Evolutionary conservation across 2,797 vertebrate genomes (phyloP).

Genomic region (Vespertilio murinus): DNA sequence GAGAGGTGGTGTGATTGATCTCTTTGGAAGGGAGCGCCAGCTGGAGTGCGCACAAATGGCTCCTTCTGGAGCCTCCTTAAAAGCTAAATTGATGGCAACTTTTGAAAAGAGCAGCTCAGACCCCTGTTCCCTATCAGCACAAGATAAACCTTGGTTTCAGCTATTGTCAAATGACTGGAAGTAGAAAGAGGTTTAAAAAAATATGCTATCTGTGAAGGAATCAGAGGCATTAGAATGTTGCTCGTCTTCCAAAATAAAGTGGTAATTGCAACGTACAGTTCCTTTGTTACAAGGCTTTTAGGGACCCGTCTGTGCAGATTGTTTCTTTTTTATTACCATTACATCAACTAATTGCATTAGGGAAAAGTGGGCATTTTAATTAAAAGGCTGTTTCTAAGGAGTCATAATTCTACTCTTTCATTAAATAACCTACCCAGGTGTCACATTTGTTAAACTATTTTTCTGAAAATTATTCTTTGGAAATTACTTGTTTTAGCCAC

Average conservation of each 20-base stretch:
- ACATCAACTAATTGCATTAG: slow-evolving; percentile 63
- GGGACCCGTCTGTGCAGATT: slow-evolving; percentile 59
- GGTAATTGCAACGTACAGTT: slow-evolving; percentile 66
- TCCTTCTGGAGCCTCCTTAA: slow-evolving; percentile 83
- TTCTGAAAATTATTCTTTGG: slow-evolving; percentile 51
- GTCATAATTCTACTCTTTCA: slow-evolving; percentile 51
- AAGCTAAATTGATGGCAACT: slow-evolving; percentile 83
- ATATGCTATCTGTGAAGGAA: slow-evolving; percentile 67
- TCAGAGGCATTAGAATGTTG: slow-evolving; percentile 71
- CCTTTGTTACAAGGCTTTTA: slow-evolving; percentile 65
- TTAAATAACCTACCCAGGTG: slow-evolving; percentile 50
- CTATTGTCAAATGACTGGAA: slow-evolving; percentile 73
- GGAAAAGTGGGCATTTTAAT: slow-evolving; percentile 55
- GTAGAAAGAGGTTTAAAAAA: slow-evolving; percentile 65
- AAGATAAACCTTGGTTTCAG: slow-evolving; percentile 78
- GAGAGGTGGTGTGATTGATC: slow-evolving; percentile 83
- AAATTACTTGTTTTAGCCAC: slow-evolving; percentile 21
- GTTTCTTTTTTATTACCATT: slow-evolving; percentile 49
- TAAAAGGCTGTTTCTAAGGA: slow-evolving; percentile 62
- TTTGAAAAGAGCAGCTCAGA: slow-evolving; percentile 81
- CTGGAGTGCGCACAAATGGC: slow-evolving; percentile 81
- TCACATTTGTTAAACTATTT: slow-evolving; percentile 52
- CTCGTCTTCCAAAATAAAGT: slow-evolving; percentile 69
- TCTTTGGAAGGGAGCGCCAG: slow-evolving; percentile 81
- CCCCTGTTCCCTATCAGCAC: slow-evolving; percentile 73